These are phyloP conservation scores for Trichoplax adhaerens DNA, from an alignment of 37 sponge, comb jelly and placozoan species.

Conservation along the genomic window DNA sequence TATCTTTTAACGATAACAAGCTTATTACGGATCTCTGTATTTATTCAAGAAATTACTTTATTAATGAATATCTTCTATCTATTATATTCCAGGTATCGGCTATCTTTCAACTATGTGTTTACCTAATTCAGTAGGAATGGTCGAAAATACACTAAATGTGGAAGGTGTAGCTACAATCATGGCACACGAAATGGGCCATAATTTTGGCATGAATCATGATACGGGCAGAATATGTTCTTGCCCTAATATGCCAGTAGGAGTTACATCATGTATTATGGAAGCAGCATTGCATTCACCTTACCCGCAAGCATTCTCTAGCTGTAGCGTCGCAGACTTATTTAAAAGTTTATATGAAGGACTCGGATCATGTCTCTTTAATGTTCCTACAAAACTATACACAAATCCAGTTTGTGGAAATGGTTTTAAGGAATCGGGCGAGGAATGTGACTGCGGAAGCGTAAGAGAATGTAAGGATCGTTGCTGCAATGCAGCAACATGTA, in stretches of 20 bases:
- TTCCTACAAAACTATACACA: slow-evolving; percentile 8
- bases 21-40: too few species aligned
- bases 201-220: slow-evolving; percentile 28
- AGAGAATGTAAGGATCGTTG: slow-evolving; percentile 11
- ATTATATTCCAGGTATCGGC: too few species aligned
- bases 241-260: background rate
- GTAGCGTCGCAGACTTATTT: slow-evolving; percentile 6
- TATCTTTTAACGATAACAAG: too few species aligned
- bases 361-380: slow-evolving; percentile 9
- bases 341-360: slow-evolving; percentile 2
- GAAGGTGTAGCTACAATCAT: slow-evolving; percentile 3
- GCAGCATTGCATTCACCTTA: too few species aligned
- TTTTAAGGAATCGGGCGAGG: slow-evolving; percentile 12
- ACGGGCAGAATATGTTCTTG: slow-evolving; percentile 13
- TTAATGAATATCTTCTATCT: too few species aligned
- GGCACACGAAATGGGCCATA: slow-evolving; percentile 33
- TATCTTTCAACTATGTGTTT: too few species aligned
- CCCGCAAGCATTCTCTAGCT: background rate
- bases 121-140: too few species aligned
- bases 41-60: too few species aligned
- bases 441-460: slow-evolving; percentile 17
- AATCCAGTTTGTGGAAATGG: slow-evolving; percentile 27
- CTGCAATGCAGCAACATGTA: slow-evolving; percentile 13
- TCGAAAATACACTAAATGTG: too few species aligned
- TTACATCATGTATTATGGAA: too few species aligned